These are phyloP conservation scores for Neuroterus valhalla DNA, from an alignment of 1,140 invertebrate genomes.

Conservation along the genomic window DNA sequence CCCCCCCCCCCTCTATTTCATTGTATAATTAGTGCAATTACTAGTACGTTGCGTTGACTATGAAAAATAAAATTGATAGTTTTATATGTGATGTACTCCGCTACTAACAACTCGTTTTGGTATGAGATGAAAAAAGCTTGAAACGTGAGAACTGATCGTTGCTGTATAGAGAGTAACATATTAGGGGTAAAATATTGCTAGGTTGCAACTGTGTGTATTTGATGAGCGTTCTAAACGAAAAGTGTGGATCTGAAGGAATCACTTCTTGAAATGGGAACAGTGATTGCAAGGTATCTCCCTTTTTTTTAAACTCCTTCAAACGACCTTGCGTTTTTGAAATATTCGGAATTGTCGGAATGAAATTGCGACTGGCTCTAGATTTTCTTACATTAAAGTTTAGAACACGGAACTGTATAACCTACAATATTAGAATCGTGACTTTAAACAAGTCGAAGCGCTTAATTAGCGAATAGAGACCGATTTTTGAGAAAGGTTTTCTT, in stretches of 20 bases:
- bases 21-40: slow-evolving; percentile 29
- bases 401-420: neutral
- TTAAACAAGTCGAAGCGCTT: neutral
- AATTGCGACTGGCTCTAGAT: slow-evolving; percentile 15
- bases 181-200: slow-evolving; percentile 38
- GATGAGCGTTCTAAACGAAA: slow-evolving; percentile 8
- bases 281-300: neutral
- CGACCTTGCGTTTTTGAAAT: neutral
- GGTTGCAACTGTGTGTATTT: slow-evolving; percentile 54
- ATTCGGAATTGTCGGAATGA: neutral
- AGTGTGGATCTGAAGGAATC: slow-evolving; percentile 1
- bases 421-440: too few species aligned
- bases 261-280: neutral
- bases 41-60: slow-evolving; percentile 17
- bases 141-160: neutral
- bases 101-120: too few species aligned
- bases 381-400: slow-evolving; percentile 7
- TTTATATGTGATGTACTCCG: slow-evolving; percentile 17
- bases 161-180: slow-evolving; percentile 34
- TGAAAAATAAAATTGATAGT: neutral
- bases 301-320: slow-evolving; percentile 1
- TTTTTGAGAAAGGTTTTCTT: slow-evolving; percentile 9
- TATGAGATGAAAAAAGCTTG: neutral
- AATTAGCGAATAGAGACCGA: slow-evolving; percentile 4
- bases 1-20: neutral